Evolutionary conservation across 2,113 vertebrate species (phyloP), one percentile per base, ranked within the genome.

Genomic region (Gopherus flavomarginatus): DNA sequence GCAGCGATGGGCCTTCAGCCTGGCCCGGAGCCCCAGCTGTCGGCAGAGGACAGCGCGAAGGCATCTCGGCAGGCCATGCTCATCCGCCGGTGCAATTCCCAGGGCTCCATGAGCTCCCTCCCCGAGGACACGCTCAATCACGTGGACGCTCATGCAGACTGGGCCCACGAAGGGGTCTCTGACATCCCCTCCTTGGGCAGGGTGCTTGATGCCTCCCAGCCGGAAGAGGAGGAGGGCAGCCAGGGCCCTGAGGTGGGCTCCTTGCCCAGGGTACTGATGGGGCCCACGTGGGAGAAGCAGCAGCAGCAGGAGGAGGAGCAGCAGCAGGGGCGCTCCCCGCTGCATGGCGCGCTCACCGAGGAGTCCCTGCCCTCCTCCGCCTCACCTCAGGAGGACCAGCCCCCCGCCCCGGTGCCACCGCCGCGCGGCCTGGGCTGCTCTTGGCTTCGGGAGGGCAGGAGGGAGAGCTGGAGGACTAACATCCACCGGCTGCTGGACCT

Each of bases 401-500:
- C 93, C 0, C 52, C 94, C 0, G 81, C 82, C 65, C 75, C 54
- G 2, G 95, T 83, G 22, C 75, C 54, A 5, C 69, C 90, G 0
- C 91, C 6, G 1, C 89, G 94, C 1, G 88, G 96, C 75, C 59
- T 87, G 54, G 97, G 97, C 83, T 96, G 96, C 84, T 93, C 95
- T 26, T 95, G 87, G 35, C 88, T 94, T 24, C 90, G 92, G 10
- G 95, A 97, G 2, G 94, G 95, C 3, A 84, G 86, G 19, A 90
- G 93, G 12, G 96, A 94, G 14, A 88, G 92, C 83, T 97, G 97
- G 97, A 93, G 95, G 95, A 96, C 97, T 95, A 97, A 96, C 69
- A 93, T 97, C 91, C 96, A 96, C 11, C 94, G 96, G 44, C 91
- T 98, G 84, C 92, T 98, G 35, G 98, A 98, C 88, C 96, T 98